These are phyloP conservation scores for Megalonaias nervosa DNA, from an alignment of 1,140 invertebrate species.

Conservation along the genomic window DNA sequence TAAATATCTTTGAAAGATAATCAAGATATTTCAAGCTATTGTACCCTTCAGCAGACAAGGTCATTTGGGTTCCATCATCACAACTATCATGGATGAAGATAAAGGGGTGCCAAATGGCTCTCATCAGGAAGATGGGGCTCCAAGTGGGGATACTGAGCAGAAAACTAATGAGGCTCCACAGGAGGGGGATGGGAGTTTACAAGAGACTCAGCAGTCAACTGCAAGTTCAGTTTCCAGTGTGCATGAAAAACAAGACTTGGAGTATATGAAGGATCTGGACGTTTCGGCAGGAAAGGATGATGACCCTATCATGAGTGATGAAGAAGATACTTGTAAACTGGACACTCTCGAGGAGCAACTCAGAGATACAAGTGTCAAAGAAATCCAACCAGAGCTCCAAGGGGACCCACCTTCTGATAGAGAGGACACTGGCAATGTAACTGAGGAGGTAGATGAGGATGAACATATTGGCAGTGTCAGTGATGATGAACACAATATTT, in stretches of 20 bases:
- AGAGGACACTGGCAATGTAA: background rate
- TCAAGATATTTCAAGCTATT: too few species aligned
- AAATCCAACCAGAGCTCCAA: too few species aligned
- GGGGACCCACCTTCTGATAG: background rate
- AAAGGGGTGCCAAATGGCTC: too few species aligned
- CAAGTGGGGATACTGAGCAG: background rate
- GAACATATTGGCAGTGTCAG: slow-evolving; percentile 21
- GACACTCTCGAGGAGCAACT: slow-evolving; percentile 1
- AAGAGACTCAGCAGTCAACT: background rate
- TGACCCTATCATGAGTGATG: slow-evolving; percentile 33
- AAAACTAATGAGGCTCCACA: background rate
- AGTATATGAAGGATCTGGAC: background rate
- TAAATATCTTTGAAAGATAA: too few species aligned
- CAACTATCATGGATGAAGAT: too few species aligned
- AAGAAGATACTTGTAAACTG: slow-evolving; percentile 22
- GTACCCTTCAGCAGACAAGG: too few species aligned
- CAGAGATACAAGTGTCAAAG: slow-evolving; percentile 4
- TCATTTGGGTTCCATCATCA: too few species aligned
- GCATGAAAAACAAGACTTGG: slow-evolving; percentile 23
- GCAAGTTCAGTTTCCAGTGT: background rate
- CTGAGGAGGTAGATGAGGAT: background rate
- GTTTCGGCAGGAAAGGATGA: background rate
- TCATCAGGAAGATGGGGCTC: background rate
- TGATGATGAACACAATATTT: slow-evolving; percentile 34
- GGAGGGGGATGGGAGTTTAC: background rate